Evolutionary conservation across 2,113 vertebrate species (phyloP).

Genomic region (Gobius niger): DNA sequence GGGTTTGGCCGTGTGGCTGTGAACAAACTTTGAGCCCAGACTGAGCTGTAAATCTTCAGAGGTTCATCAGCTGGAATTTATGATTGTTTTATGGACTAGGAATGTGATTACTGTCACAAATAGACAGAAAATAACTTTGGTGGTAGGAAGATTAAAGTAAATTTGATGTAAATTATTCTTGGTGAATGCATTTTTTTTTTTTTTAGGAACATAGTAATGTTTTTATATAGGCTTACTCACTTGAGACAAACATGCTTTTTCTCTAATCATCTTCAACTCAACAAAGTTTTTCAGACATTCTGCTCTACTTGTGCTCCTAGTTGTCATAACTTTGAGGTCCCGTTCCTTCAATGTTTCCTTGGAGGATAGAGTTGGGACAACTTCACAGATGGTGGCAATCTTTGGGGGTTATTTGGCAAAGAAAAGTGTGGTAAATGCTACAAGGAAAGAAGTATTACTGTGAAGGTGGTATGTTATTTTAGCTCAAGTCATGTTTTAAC

Average conservation of each 20-base stretch:
- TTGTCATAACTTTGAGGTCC: not conserved
- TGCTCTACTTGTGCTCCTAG: not conserved
- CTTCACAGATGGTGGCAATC: not conserved
- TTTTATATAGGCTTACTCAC: no score
- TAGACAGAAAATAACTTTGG: not conserved
- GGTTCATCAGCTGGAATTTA: conserved; percentile 24
- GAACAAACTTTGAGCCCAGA: conserved; percentile 42
- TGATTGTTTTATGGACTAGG: conserved; percentile 2
- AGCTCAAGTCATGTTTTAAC: not conserved
- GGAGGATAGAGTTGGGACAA: not conserved
- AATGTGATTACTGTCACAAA: conserved; percentile 1
- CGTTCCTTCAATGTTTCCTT: not conserved
- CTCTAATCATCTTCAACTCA: no score
- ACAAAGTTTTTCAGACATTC: not conserved
- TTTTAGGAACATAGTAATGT: no score
- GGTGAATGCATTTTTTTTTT: not conserved
- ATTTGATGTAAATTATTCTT: not conserved
- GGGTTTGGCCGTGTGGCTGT: conserved; percentile 31
- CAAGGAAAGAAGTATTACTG: not conserved
- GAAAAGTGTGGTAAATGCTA: not conserved
- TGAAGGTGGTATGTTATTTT: not conserved
- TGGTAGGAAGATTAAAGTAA: not conserved
- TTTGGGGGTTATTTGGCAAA: not conserved
- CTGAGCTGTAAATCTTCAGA: conserved; percentile 23
- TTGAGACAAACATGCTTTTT: no score